A percentile compares a stretch with the other conserved stretches of the same genome.
Evolutionary conservation across 1,140 invertebrate species (phyloP).

Genomic region (Drosophila truncata): DNA sequence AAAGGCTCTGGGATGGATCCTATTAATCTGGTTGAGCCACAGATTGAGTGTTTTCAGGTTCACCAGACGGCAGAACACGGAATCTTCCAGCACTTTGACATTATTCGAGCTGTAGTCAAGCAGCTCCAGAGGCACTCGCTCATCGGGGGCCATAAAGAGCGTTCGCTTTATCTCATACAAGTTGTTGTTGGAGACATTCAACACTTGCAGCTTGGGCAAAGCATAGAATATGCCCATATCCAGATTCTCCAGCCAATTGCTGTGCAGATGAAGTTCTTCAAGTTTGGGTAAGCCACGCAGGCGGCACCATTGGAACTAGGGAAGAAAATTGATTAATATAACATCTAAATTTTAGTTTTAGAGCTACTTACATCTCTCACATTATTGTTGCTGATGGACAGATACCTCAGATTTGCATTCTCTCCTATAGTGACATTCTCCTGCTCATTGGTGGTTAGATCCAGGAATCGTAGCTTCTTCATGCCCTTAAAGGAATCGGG

Average conservation of each 20-base stretch:
- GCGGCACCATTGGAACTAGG: conserved; percentile 56
- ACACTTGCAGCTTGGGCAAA: conserved; percentile 41
- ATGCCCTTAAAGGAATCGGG: conserved; percentile 45
- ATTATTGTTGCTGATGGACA: conserved; percentile 72
- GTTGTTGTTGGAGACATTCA: conserved; percentile 75
- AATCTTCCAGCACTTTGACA: conserved; percentile 42
- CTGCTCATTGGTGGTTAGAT: conserved; percentile 69
- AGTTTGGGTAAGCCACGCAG: conserved; percentile 54
- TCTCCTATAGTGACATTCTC: conserved; percentile 58
- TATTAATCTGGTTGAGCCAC: conserved; percentile 59
- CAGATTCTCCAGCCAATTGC: conserved; percentile 63
- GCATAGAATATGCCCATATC: conserved; percentile 58
- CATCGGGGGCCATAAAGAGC: conserved; percentile 47
- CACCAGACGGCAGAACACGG: conserved; percentile 47
- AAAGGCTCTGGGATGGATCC: conserved; percentile 54
- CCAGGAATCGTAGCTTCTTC: conserved; percentile 41
- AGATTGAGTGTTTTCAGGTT: conserved; percentile 60
- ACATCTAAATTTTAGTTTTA: rapidly evolving
- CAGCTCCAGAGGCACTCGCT: conserved; percentile 26
- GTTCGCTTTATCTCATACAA: conserved; percentile 45
- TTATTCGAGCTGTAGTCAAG: conserved; percentile 78
- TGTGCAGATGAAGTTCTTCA: conserved; percentile 57
- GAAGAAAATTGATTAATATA: not conserved
- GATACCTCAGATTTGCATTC: conserved; percentile 45
- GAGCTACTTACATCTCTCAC: conserved; percentile 58